Conservation (phyloP, 2,113 vertebrate genomes). For the Daphoenositta chrysoptera region DNA sequence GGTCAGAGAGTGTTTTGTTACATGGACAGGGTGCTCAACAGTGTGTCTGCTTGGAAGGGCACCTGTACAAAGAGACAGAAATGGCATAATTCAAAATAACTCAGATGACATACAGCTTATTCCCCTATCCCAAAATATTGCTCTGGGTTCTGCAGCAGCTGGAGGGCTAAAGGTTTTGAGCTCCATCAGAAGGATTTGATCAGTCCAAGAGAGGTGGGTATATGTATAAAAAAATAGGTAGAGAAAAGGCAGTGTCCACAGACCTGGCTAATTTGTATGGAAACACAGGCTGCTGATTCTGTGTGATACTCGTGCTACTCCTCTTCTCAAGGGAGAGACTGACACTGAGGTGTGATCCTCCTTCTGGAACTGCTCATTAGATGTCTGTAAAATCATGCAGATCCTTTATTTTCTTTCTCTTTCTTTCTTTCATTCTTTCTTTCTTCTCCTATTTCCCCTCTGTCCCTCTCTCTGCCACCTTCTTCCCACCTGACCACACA, state of each 20-base stretch:
- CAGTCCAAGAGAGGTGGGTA: too few relatives aligned
- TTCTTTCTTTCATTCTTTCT: too few relatives aligned
- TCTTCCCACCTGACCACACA: accelerated
- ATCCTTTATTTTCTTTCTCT: background rate
- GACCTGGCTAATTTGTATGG: background rate
- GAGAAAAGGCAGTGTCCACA: background rate
- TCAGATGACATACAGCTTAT: background rate
- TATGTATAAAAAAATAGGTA: background rate
- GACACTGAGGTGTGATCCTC: background rate
- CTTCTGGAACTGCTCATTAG: background rate
- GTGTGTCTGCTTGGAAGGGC: background rate
- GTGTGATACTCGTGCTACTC: background rate
- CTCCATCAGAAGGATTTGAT: background rate
- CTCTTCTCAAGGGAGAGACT: background rate
- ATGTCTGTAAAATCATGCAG: background rate
- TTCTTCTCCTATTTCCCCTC: accelerated
- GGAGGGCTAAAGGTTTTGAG: background rate
- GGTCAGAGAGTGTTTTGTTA: background rate
- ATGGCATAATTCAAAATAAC: background rate
- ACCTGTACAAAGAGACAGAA: background rate
- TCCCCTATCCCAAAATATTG: background rate
- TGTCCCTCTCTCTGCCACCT: background rate
- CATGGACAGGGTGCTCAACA: background rate
- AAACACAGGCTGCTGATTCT: background rate
- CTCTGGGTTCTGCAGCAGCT: background rate